Conservation (phyloP, 2,113 vertebrate species). For the Cnemophilus loriae region DNA sequence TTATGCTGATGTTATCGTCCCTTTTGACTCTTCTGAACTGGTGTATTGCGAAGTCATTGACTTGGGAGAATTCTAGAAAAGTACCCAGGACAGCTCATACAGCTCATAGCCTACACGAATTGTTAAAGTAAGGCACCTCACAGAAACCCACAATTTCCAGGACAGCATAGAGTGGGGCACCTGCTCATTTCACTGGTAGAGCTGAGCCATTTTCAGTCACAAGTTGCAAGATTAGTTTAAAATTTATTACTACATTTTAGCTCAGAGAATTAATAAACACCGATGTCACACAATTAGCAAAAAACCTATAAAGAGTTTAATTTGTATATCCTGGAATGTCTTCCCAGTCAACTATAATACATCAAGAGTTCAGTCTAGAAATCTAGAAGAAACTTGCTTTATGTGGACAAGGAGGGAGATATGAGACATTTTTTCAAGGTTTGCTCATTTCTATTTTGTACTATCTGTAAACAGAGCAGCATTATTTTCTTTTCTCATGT, state of each 20-base stretch:
- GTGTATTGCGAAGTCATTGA: background rate
- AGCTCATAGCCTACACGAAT: background rate
- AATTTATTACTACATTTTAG: background rate
- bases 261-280: background rate
- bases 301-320: fast-evolving
- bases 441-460: background rate
- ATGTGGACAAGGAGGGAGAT: background rate
- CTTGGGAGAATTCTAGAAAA: background rate
- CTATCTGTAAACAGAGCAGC: background rate
- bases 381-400: background rate
- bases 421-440: background rate
- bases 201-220: background rate
- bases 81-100: background rate
- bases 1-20: background rate
- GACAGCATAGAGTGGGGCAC: background rate
- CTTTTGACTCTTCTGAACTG: background rate
- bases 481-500: background rate
- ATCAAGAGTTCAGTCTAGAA: background rate
- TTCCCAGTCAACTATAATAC: background rate
- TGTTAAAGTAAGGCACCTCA: background rate
- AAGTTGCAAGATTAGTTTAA: background rate
- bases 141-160: background rate
- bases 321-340: background rate
- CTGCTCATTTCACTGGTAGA: background rate
- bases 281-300: background rate